Base-by-base conservation (phyloP, 2,888 invertebrate genomes). In the Caenorhabditis macrosperma region DNA sequence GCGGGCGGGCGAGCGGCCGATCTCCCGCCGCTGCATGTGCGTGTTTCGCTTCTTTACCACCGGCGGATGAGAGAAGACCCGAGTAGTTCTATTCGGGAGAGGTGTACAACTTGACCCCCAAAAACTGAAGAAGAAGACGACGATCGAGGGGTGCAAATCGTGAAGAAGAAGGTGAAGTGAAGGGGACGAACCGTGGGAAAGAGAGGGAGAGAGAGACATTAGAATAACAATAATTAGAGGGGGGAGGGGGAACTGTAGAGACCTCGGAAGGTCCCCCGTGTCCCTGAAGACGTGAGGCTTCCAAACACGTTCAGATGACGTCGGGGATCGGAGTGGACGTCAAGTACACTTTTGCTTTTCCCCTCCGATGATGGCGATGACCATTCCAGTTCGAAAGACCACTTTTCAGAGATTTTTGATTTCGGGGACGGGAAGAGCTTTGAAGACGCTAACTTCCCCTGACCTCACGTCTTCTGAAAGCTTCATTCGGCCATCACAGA, bases 21-120 rank as follows among this genome's bases (percentile, higher is more conserved):
- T 54, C 67, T 55, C 55, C 28, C 72, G 54, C 52, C 30, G 28
- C 20, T 35, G 10, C 20, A n/a, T 38, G 38, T 12, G 33, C 38
- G 5, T 61, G 17, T 55, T 1, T 48, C 55, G 33, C 63, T 54
- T 24, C 61, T 61, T 61, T 61, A 71, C 71, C 71, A 71, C 71
- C 69, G 68, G 59, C 15, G 20, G 54, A 61, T 54, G 54, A 48
- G 50, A 64, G 46, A 63, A 12, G n/a, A n/a, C n/a, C n/a, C n/a
- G n/a, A n/a, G n/a, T n/a, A 55, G 46, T 59, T 50, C 52, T 52
- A 60, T 54, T 54, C 61, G 38, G 50, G 52, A 52, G 41, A 63
- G 64, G 44, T 59, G 75, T 72, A 72, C 72, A 72, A 72, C 72
- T 72, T 72, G 72, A 72, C 72, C 72, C 72, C 72, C 72, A 72